Evolutionary conservation across 2,888 invertebrate species (phyloP), one percentile per base, ranked within the genome.

Genomic region (Mesochorus sp.): DNA sequence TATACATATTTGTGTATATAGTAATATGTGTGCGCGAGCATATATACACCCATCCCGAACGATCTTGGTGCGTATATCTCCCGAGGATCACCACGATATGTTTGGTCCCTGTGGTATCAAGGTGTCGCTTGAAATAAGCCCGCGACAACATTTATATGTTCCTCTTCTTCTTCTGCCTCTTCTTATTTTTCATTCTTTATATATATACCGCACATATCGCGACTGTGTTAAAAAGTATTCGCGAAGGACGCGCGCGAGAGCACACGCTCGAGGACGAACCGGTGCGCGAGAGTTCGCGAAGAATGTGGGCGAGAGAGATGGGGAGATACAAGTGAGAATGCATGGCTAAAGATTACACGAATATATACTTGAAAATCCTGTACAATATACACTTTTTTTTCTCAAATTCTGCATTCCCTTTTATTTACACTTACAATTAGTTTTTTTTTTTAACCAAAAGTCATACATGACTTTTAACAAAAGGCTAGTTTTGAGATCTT

Each of bases 211-310:
- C 31, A 47, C 4, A 17, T 39, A 57, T 49, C 44, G 37, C 64
- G 44, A 34, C 42, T 57, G 68, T 44, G 73, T 73, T 68, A n/a
- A n/a, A n/a, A 77, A 77, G 49, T 73, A 73, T 42, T 68, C 77
- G 47, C 77, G 68, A 77, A 77, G 77, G 77, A 68, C 73, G 73
- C 61, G 28, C 59, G 31, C 47, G 26, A 47, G 44, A 57, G 6
- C 14, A 3, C 55, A 28, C 39, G 19, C 24, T 12, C 4, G 55
- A 67, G 72, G 61, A 72, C 59, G 39, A 77, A 62, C 21, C 59
- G 55, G 24, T 21, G 67, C 31, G 14, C 10, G 12, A 28, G 4
- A 10, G 26, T 26, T 31, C 17, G 34, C 21, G 44, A 31, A 21
- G 37, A 42, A 37, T 19, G 47, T 42, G 44, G 12, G 42, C 24